Evolutionary conservation across 1,140 invertebrate species (phyloP).

Genomic region (Prorops nasuta): DNA sequence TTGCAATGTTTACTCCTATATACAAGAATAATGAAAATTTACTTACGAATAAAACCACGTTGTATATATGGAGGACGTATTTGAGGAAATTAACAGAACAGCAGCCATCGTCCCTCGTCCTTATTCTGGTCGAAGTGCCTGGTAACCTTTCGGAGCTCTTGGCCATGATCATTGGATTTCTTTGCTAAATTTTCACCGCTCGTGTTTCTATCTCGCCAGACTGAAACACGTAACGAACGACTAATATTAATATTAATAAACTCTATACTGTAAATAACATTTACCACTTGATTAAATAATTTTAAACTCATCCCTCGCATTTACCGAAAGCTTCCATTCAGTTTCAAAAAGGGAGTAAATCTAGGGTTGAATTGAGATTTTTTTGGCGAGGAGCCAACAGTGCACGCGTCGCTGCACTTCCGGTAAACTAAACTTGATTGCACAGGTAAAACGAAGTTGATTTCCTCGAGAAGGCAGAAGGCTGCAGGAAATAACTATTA

Average conservation of each 20-base stretch:
- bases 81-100: conserved; percentile 76
- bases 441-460: too few relatives aligned
- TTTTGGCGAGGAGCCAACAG: conserved; percentile 6
- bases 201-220: background rate
- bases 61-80: conserved; percentile 77
- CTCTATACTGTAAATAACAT: too few relatives aligned
- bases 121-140: conserved; percentile 47
- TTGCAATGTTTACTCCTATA: background rate
- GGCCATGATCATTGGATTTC: conserved; percentile 37
- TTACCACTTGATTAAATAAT: too few relatives aligned
- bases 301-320: too few relatives aligned
- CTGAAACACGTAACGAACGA: too few relatives aligned
- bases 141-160: conserved; percentile 51
- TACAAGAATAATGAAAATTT: background rate
- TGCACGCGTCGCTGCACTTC: background rate
- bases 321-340: too few relatives aligned
- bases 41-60: conserved; percentile 76
- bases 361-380: too few relatives aligned
- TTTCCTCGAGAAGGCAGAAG: too few relatives aligned
- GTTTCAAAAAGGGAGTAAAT: too few relatives aligned
- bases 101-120: conserved; percentile 68
- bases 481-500: too few relatives aligned
- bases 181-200: background rate
- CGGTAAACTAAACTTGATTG: background rate
- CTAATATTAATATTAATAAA: too few relatives aligned